Evolutionary conservation across 2,888 invertebrate species (phyloP).

Genomic region (Acleris emargana): DNA sequence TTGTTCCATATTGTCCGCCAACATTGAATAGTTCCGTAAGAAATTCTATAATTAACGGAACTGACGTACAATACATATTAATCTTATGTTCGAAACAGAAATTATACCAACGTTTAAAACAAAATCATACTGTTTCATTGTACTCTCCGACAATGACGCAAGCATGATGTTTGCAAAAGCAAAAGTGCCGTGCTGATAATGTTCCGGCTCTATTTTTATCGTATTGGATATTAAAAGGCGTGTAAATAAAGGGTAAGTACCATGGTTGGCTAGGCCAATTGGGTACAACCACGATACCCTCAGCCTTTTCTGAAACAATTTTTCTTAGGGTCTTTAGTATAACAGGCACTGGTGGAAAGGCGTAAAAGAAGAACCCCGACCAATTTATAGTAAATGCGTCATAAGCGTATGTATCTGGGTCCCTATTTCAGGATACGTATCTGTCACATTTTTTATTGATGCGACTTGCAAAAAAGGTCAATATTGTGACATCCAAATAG

Average conservation of each 20-base stretch:
- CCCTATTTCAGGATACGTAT: not conserved
- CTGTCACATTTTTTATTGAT: conserved; percentile 1
- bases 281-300: not conserved
- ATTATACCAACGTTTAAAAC: conserved; percentile 6
- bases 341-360: not conserved
- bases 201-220: not conserved
- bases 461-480: conserved; percentile 1
- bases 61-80: not conserved
- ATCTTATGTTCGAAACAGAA: no score
- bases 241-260: not conserved
- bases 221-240: not conserved
- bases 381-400: not conserved
- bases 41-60: not conserved
- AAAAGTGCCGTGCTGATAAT: not conserved
- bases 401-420: not conserved
- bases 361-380: not conserved
- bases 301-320: conserved; percentile 1
- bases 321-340: not conserved
- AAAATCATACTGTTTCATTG: not conserved
- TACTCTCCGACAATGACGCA: conserved; percentile 3
- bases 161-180: conserved; percentile 8
- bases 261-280: not conserved
- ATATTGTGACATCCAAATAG: not conserved
- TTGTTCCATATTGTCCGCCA: conserved; percentile 6
- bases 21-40: not conserved